Conservation (phyloP, 2,113 vertebrate genomes). For the Panthera uncia region DNA sequence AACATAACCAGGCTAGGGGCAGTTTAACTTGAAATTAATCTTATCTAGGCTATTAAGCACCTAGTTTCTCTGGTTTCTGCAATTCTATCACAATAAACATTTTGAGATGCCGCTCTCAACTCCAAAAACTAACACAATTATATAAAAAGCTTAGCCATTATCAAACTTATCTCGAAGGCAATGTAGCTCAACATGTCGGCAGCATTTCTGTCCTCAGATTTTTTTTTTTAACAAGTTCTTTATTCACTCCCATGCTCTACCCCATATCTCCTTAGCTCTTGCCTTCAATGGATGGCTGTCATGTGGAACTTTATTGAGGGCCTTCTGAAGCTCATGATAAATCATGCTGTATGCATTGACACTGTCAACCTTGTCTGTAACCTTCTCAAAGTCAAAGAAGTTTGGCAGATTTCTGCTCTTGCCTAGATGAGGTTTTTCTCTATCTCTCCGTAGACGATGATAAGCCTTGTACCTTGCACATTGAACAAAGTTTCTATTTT, state of each 20-base stretch:
- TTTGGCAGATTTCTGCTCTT: conserved; percentile 72
- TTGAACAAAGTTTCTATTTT: conserved; percentile 82
- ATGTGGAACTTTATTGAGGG: conserved; percentile 87
- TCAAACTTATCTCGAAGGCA: conserved; percentile 63
- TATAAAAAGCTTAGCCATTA: conserved; percentile 55
- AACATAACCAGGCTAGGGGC: conserved; percentile 75
- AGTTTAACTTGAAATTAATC: conserved; percentile 82
- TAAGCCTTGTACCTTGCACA: conserved; percentile 70
- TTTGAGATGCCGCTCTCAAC: conserved; percentile 63
- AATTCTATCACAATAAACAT: conserved; percentile 75
- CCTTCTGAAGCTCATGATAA: conserved; percentile 86
- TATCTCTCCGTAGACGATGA: conserved; percentile 50
- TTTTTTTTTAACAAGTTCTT: conserved; percentile 69
- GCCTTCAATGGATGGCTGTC: conserved; percentile 83
- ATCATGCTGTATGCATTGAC: conserved; percentile 83
- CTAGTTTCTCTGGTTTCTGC: conserved; percentile 66
- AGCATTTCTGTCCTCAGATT: conserved; percentile 63
- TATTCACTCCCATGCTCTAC: conserved; percentile 78
- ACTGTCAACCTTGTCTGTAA: conserved; percentile 83
- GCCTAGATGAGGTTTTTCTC: conserved; percentile 66
- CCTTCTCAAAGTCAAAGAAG: conserved; percentile 87
- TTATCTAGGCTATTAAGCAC: conserved; percentile 78
- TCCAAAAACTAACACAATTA: conserved; percentile 72
- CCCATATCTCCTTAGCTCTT: conserved; percentile 78
- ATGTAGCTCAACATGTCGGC: conserved; percentile 56